Evolutionary conservation across 2,888 invertebrate genomes (phyloP), one percentile per base, ranked within the genome.

Genomic region (Tortrix viridana): DNA sequence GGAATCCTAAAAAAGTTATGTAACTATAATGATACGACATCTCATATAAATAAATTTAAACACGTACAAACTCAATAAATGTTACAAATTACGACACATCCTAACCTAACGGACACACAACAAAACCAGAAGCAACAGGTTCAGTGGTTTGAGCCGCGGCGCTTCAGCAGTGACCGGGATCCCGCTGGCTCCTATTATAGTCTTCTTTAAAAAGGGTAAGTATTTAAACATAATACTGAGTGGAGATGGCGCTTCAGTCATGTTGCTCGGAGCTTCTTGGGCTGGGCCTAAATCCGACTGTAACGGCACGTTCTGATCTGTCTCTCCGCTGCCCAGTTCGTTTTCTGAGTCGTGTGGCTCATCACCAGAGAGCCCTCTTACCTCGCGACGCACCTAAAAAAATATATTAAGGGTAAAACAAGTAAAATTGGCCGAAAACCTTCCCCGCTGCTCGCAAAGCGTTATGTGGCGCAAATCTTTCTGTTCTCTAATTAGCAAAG

Each of bases 211-310:
- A 48, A 84, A 83, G 1, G 89, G 89, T 71, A 89, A 71, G 60
- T 88, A 89, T 60, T 81, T 80, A 1, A 85, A 22, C 1, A 88
- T 78, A 82, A 88, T 88, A 16, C 77, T 79, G 1, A 87, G 72
- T 74, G 2, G 84, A 1, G 68, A 22, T 0, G 75, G 66, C 19
- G 66, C 75, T 46, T 49, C 49, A 18, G 77, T 81, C 2, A 61
- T 65, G 59, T 66, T 67, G 1, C 50, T 26, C 7, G 49, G 47
- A 3, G 32, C 2, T 32, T 32, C 32, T 32, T 32, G 32, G 32
- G 32, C 32, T 12, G 32, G 32, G 32, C 9, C 32, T 32, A 1
- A 7, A 0, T 32, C 3, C 32, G 32, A 32, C n/a, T n/a, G n/a
- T n/a, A n/a, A n/a, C 32, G 12, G 22, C 2, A 22, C 12, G 12